Evolutionary conservation across 2,113 vertebrate genomes (phyloP).

Genomic region (Ahaetulla prasina): DNA sequence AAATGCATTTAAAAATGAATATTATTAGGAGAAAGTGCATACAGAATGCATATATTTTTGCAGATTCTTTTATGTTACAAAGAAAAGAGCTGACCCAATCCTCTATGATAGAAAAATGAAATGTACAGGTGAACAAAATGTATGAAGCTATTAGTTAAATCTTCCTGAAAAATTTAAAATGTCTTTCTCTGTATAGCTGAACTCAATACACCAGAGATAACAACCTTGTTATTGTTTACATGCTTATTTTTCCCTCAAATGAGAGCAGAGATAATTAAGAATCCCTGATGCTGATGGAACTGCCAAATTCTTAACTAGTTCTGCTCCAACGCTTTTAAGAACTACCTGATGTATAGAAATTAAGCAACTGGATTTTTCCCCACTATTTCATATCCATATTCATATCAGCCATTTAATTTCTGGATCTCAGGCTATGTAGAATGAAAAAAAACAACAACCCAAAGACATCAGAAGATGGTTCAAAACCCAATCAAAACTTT

Average conservation of each 20-base stretch:
- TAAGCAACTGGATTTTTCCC: not conserved
- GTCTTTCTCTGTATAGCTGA: not conserved
- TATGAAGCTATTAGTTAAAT: not conserved
- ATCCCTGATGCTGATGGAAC: not conserved
- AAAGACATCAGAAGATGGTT: not conserved
- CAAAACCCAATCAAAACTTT: not conserved
- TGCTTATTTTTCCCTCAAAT: not conserved
- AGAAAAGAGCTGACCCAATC: not conserved
- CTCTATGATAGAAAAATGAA: not conserved
- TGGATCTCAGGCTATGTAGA: not conserved
- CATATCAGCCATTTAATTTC: not conserved
- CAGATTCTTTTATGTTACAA: not conserved
- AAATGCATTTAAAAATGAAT: not conserved
- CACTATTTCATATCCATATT: not conserved
- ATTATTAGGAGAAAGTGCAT: not conserved
- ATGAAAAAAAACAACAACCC: not conserved
- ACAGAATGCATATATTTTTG: not conserved
- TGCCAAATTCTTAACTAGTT: not conserved
- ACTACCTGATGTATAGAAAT: not conserved
- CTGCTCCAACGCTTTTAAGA: not conserved
- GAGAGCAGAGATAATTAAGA: not conserved
- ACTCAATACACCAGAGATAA: not conserved
- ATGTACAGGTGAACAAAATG: not conserved
- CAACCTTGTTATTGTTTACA: not conserved
- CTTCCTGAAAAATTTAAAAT: not conserved